These are phyloP conservation scores for Babyrousa celebensis DNA, from an alignment of 2,797 vertebrate genomes.

Conservation along the genomic window DNA sequence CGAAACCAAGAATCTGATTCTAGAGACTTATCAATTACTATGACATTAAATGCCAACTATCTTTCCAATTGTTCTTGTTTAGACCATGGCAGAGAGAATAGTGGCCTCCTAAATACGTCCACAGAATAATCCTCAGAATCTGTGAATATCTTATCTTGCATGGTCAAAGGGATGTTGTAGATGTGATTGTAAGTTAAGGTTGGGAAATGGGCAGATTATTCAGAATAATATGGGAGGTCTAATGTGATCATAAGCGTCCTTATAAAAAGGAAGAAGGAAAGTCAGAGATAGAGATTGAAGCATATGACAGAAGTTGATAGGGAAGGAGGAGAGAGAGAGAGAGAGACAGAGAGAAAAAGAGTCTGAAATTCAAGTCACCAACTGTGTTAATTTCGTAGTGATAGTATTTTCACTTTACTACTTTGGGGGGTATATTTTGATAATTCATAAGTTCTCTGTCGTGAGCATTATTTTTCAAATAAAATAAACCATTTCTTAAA, in stretches of 20 bases:
- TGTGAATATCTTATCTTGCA: neutral
- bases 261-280: neutral
- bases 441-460: neutral
- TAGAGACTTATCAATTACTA: neutral
- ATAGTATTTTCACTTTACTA: neutral
- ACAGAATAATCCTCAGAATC: neutral
- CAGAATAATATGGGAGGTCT: neutral
- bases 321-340: fast-evolving
- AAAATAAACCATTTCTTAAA: neutral
- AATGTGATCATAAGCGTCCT: neutral
- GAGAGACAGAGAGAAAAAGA: neutral
- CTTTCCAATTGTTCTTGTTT: neutral
- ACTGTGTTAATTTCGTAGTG: neutral
- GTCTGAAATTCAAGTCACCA: neutral
- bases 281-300: neutral
- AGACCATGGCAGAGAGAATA: neutral
- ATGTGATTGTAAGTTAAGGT: neutral
- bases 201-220: neutral
- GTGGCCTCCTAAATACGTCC: neutral
- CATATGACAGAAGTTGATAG: neutral
- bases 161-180: too few species aligned
- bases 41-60: neutral
- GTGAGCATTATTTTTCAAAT: neutral
- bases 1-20: neutral
- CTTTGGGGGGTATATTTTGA: neutral